A percentile compares a stretch with the other conserved stretches of the same genome.
Evolutionary conservation across 37 sponge, comb jelly and placozoan species (phyloP).

Genomic region (Chondrilla cf. caribensis): DNA sequence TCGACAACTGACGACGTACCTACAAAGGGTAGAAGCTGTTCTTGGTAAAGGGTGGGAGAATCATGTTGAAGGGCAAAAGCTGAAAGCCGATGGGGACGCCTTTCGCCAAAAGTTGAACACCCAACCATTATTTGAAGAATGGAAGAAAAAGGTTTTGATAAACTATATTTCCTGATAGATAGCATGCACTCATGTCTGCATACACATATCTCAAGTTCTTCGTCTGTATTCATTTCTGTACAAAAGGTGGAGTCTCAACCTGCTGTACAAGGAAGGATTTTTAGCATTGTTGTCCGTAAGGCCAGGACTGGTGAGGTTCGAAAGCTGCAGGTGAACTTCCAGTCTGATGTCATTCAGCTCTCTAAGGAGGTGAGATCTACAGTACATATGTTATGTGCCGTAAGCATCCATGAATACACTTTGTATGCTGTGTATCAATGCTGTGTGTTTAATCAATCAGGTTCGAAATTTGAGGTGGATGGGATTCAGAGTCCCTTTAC

Average conservation of each 20-base stretch:
- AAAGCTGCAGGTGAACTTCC: slow-evolving; percentile 88
- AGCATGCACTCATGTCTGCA: too few relatives aligned
- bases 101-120: slow-evolving; percentile 95
- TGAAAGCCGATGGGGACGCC: slow-evolving; percentile 94
- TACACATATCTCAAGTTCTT: too few relatives aligned
- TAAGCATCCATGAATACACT: not conserved
- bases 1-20: slow-evolving; percentile 84
- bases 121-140: slow-evolving; percentile 77
- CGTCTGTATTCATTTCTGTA: too few relatives aligned
- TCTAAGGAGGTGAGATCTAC: slow-evolving; percentile 92
- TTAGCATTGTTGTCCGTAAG: slow-evolving; percentile 61
- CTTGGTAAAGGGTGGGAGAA: slow-evolving; percentile 92
- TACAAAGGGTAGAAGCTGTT: slow-evolving; percentile 92
- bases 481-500: slow-evolving; percentile 86
- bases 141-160: slow-evolving; percentile 29
- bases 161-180: not conserved
- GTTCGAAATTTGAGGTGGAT: slow-evolving; percentile 87
- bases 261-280: slow-evolving; percentile 80
- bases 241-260: slow-evolving; percentile 67
- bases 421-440: not conserved
- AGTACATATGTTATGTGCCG: not conserved
- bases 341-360: slow-evolving; percentile 89
- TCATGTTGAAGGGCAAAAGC: slow-evolving; percentile 91
- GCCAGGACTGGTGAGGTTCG: slow-evolving; percentile 65
- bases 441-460: slow-evolving; percentile 24